Base-by-base conservation (phyloP, 2,113 vertebrate species). In the Rhabdornis inornatus region DNA sequence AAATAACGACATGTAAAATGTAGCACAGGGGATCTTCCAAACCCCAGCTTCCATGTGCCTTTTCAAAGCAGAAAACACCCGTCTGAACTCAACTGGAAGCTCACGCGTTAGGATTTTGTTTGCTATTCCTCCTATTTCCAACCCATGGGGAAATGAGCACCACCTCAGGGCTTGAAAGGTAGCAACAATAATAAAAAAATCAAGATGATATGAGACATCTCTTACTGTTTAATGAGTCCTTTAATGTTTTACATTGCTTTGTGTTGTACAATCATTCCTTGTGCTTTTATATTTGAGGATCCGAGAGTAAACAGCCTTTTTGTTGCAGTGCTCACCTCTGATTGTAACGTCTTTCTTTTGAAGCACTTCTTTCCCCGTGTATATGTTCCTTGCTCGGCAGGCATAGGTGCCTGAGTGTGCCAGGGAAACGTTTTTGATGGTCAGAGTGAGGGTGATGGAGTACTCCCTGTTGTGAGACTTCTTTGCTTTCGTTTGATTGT, bases 271-370 rank as follows among this genome's bases (percentile, higher is more conserved):
- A 98, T 98, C 98, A 98, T 97, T 98, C 97, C 98, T 98, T 96
- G 97, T 96, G 98, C 97, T 97, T 97, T 98, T 98, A 98, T 98
- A 97, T 98, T 97, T 98, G 98, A 96, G 98, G 98, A 98, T 98
- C 98, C 98, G 97, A 98, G 98, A 98, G 96, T 98, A 98, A 98
- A 97, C 96, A 97, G 97, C 97, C 98, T 98, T 98, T 98, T 97
- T 98, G 97, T 95, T 97, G 97, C 97, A 98, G 97, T 98, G 97
- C 98, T 98, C 98, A 99, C 99, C 98, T 98, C 98, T 99, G 96
- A 99, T 98, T 74, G 91, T 96, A 97, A 99, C 97, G 95, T 98
- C 98, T 97, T 98, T 98, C 95, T 98, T 98, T 97, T 98, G 98
- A 94, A 98, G 98, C 68, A 96, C 94, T 85, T 98, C 97, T 97